Conservation (phyloP, 2,797 vertebrate species). For the Sebastes oblongus region DNA sequence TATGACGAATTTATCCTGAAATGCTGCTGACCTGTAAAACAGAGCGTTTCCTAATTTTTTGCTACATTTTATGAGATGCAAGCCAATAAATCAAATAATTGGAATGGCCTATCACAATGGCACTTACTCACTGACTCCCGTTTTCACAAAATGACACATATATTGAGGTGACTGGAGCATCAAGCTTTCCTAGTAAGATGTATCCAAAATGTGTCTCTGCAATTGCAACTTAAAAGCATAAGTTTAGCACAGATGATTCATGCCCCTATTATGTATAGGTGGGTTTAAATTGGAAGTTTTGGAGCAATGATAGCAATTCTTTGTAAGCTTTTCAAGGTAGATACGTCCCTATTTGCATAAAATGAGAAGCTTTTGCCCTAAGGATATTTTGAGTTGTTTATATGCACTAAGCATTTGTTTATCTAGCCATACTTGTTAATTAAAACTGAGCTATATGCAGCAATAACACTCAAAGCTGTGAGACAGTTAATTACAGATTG, state of each 20-base stretch:
- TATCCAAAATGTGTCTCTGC: background rate
- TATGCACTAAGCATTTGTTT: background rate
- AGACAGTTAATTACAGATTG: background rate
- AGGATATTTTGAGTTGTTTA: background rate
- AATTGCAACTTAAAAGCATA: background rate
- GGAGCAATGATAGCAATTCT: background rate
- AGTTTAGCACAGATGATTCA: background rate
- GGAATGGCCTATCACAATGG: background rate
- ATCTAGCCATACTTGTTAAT: background rate
- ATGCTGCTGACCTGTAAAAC: background rate
- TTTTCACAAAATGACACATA: background rate
- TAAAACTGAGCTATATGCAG: background rate
- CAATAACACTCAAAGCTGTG: background rate
- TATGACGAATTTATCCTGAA: background rate
- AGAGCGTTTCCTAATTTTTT: background rate
- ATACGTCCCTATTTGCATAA: background rate
- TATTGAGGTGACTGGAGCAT: background rate
- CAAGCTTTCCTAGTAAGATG: background rate
- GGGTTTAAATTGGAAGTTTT: background rate
- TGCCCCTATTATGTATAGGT: background rate
- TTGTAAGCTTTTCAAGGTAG: background rate
- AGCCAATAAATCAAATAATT: background rate
- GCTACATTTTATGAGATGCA: background rate
- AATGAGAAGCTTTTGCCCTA: background rate
- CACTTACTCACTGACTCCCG: background rate